Evolutionary conservation across 1,140 invertebrate species (phyloP).

Genomic region (Cyphomyrmex costatus): DNA sequence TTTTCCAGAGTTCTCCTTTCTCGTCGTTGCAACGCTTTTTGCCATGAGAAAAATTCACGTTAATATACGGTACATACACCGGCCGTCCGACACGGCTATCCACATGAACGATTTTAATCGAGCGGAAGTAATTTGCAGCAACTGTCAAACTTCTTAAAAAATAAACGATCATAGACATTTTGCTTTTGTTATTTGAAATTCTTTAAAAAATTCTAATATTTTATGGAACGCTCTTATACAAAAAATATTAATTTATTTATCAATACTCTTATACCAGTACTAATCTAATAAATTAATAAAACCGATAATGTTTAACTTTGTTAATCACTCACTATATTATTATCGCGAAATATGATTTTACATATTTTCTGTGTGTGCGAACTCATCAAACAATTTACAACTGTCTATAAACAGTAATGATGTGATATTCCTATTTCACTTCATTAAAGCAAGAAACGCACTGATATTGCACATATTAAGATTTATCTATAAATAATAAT

Average conservation of each 20-base stretch:
- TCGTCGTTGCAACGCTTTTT: constrained; percentile 25
- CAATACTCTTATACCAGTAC: background rate
- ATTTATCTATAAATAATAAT: constrained; percentile 3
- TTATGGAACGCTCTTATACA: background rate
- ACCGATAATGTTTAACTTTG: too few relatives aligned
- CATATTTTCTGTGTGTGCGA: too few relatives aligned
- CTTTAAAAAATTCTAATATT: background rate
- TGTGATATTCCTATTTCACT: too few relatives aligned
- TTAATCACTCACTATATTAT: too few relatives aligned
- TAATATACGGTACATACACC: constrained; percentile 11
- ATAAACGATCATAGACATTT: background rate
- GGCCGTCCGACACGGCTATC: constrained; percentile 14
- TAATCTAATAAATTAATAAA: too few relatives aligned
- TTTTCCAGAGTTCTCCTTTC: constrained; percentile 2
- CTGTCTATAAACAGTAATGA: too few relatives aligned
- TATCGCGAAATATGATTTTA: too few relatives aligned
- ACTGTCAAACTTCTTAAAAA: constrained; percentile 43
- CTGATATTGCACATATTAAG: background rate
- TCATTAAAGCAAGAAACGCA: too few relatives aligned
- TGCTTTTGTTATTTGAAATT: constrained; percentile 14
- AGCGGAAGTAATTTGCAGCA: constrained; percentile 54
- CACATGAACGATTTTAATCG: constrained; percentile 63
- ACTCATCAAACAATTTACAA: too few relatives aligned
- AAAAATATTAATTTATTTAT: background rate
- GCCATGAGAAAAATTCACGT: constrained; percentile 39